Evolutionary conservation across 1,140 invertebrate species (phyloP).

Genomic region (Bombus cullumanus): DNA sequence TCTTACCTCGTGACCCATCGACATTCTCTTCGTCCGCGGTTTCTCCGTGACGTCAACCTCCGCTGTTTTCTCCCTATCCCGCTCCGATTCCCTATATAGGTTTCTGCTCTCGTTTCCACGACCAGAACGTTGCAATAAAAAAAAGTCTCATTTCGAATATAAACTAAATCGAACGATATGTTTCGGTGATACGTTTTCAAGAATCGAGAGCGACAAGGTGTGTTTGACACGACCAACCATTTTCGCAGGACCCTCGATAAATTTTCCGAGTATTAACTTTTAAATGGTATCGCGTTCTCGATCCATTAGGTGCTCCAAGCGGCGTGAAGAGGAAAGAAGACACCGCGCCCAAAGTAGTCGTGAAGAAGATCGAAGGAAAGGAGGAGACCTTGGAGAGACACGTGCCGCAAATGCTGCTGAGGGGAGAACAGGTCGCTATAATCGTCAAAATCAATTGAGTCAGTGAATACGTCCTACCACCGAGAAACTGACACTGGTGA

Average conservation of each 20-base stretch:
- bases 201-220: background rate
- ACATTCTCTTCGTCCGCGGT: conserved; percentile 17
- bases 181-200: background rate
- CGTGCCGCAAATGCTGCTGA: conserved; percentile 90
- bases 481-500: conserved; percentile 1
- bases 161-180: background rate
- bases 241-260: background rate
- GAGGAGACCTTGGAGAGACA: conserved; percentile 88
- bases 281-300: conserved; percentile 7
- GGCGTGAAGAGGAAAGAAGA: conserved; percentile 59
- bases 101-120: background rate
- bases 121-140: background rate
- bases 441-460: conserved; percentile 80
- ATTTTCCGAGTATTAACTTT: background rate
- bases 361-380: conserved; percentile 84
- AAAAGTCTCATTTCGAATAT: too few relatives aligned
- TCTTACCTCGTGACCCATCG: conserved; percentile 47
- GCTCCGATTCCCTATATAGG: background rate
- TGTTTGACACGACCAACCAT: background rate
- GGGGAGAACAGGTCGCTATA: conserved; percentile 93
- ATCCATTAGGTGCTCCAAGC: conserved; percentile 53
- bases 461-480: conserved; percentile 32
- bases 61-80: background rate
- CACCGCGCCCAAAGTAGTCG: conserved; percentile 80
- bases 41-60: conserved; percentile 21